A percentile compares a stretch with the other conserved stretches of the same genome.
phyloP scores from a whole-genome alignment of 2,113 vertebrate species.

The Struthio camelus region DNA sequence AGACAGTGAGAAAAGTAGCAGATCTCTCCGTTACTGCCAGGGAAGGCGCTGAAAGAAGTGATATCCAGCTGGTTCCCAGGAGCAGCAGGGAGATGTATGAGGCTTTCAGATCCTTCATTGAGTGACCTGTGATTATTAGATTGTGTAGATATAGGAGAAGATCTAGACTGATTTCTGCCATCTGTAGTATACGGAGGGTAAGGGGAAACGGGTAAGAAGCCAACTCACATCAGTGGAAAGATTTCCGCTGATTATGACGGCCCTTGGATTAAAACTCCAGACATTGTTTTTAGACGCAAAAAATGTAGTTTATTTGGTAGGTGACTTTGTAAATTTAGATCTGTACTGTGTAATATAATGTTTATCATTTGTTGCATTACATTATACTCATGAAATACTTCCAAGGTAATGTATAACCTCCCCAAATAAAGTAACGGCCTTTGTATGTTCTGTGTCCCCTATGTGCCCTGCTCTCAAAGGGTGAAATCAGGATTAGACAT shows the following conservation, averaged over 20 bases:
- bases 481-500: neutral
- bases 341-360: neutral
- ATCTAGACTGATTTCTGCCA: neutral
- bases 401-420: neutral
- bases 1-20: neutral
- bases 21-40: neutral
- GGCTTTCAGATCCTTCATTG: neutral
- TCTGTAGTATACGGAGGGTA: neutral
- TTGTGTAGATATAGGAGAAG: neutral
- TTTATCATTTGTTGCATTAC: neutral
- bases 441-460: neutral
- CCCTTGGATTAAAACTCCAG: neutral
- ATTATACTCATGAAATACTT: neutral
- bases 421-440: neutral
- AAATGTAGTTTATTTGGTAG: neutral
- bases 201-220: neutral
- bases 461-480: accelerated
- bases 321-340: neutral
- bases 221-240: neutral
- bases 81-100: neutral
- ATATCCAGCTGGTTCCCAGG: neutral
- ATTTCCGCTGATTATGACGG: neutral
- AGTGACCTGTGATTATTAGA: neutral
- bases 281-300: neutral
- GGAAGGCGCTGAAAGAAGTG: neutral